Evolutionary conservation across 1,140 invertebrate genomes (phyloP).

Genomic region (Notospermus geniculatus): DNA sequence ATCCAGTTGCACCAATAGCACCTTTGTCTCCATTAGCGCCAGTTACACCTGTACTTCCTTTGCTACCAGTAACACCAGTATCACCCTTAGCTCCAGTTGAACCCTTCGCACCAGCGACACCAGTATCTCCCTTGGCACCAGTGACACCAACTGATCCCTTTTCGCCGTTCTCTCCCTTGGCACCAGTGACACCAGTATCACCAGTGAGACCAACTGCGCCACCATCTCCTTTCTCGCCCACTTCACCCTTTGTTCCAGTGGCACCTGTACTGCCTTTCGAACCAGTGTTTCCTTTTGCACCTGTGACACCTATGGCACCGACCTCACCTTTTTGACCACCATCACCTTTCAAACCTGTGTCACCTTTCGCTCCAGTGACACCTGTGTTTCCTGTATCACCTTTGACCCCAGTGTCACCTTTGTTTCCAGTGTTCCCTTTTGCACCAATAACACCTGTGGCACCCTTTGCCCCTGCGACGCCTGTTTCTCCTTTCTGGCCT

Average conservation of each 20-base stretch:
- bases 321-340: constrained; percentile 7
- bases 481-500: neutral
- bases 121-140: constrained; percentile 9
- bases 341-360: constrained; percentile 8
- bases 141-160: constrained; percentile 12
- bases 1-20: neutral
- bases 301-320: constrained; percentile 8
- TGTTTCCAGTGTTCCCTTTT: constrained; percentile 7
- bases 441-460: constrained; percentile 3
- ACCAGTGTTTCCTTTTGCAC: constrained; percentile 8
- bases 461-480: neutral
- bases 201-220: no score
- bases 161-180: constrained; percentile 1
- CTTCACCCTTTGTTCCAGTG: no score
- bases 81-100: neutral
- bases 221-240: no score
- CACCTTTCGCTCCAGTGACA: constrained; percentile 13
- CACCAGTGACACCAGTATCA: constrained; percentile 7
- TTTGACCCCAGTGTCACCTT: neutral
- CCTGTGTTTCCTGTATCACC: constrained; percentile 13
- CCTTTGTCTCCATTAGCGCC: neutral
- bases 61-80: neutral
- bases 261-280: neutral
- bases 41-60: neutral
- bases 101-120: neutral